Evolutionary conservation across 2,797 vertebrate species (phyloP).

Genomic region (Smutsia gigantea): DNA sequence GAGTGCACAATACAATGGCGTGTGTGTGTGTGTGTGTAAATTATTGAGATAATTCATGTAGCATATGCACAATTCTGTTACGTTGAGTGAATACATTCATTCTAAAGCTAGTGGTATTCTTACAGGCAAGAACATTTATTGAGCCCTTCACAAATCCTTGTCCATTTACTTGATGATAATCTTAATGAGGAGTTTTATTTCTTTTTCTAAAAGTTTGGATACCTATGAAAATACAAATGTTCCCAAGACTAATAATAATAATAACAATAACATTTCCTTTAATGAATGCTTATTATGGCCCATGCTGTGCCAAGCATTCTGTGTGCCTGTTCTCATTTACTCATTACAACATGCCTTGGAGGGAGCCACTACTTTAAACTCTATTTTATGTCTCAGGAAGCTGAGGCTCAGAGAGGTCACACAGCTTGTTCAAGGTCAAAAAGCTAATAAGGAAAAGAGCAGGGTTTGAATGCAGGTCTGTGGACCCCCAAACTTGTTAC

Average conservation of each 20-base stretch:
- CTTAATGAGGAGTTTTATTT: neutral
- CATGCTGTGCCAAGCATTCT: neutral
- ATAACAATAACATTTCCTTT: slow-evolving; percentile 12
- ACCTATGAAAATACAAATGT: neutral
- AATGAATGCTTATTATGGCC: neutral
- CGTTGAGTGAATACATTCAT: neutral
- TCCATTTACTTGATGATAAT: neutral
- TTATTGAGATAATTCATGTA: neutral
- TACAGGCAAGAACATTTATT: neutral
- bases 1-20: neutral
- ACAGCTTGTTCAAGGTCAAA: neutral
- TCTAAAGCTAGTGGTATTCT: neutral
- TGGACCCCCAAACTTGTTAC: neutral
- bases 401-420: neutral
- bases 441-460: neutral
- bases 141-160: neutral
- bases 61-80: neutral
- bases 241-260: neutral
- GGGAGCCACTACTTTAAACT: neutral
- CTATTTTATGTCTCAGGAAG: slow-evolving; percentile 1
- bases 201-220: slow-evolving; percentile 19
- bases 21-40: neutral
- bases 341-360: neutral
- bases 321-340: neutral
- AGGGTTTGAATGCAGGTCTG: neutral